Conservation (phyloP, 2,113 vertebrate species). For the Pycnonotus jocosus region DNA sequence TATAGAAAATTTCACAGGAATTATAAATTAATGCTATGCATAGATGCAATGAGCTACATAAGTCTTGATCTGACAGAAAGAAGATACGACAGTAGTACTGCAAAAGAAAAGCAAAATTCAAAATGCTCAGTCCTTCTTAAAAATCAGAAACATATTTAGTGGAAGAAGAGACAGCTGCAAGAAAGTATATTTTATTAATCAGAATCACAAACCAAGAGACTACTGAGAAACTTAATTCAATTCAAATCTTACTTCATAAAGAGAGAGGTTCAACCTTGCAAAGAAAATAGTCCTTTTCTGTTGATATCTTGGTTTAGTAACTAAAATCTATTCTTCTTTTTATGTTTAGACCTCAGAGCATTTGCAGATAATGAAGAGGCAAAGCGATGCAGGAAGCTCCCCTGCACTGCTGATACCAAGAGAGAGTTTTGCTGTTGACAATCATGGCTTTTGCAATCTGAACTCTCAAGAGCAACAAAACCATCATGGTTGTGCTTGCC, state of each 20-base stretch:
- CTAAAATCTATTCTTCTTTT: not conserved
- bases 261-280: not conserved
- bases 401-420: not conserved
- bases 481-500: fast-evolving
- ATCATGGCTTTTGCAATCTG: not conserved
- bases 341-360: not conserved
- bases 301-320: not conserved
- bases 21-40: not conserved
- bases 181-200: not conserved
- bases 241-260: not conserved
- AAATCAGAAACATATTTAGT: not conserved
- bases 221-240: not conserved
- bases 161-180: not conserved
- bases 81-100: not conserved
- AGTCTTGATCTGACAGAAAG: not conserved
- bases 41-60: not conserved
- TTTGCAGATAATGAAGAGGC: not conserved
- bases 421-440: not conserved
- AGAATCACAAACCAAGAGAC: not conserved
- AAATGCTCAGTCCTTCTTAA: not conserved
- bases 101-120: not conserved
- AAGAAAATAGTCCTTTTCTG: not conserved
- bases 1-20: not conserved
- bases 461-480: not conserved
- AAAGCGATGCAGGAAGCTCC: not conserved